Evolutionary conservation across 2,888 invertebrate genomes (phyloP), one percentile per base, ranked within the genome.

Genomic region (Agriopis aurantiaria): DNA sequence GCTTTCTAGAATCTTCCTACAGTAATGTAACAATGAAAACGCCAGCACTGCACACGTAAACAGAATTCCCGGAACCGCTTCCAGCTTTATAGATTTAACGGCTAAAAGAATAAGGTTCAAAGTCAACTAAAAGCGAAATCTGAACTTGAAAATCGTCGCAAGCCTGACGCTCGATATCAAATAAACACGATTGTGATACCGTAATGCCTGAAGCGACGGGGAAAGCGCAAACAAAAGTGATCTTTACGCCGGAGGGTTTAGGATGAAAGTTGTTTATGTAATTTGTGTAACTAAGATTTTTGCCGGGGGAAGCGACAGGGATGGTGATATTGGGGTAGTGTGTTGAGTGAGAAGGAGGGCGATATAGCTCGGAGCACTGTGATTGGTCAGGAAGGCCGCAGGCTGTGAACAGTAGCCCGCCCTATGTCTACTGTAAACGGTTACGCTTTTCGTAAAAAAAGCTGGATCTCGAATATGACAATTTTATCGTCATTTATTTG

Each of bases 321-420:
- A 93, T 84, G 79, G 82, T 74, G 78, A 78, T 80, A 93, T 91
- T 78, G 84, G 82, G 78, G 69, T 82, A 82, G 78, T 67, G 66
- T 74, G 75, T 79, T 51, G 88, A 78, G 83, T 71, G 83, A 91
- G 77, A 72, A 85, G 79, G 92, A 92, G 78, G 78, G 83, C 33
- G 80, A 91, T 89, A 94, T 94, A 90, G 94, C 94, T 94, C 89
- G 87, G 87, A 94, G 94, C 94, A 93, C 93, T 93, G 93, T 94
- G 94, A 95, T 95, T 94, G 95, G 95, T 94, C 93, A 94, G 93
- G 92, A 94, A 93, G 92, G 94, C 94, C 94, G 92, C 93, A 92
- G 94, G 94, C 94, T 88, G 92, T 93, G 93, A 92, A 93, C 94
- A 89, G 94, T 94, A 94, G 95, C 94, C 94, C 94, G 93, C 94